Evolutionary conservation across 2,113 vertebrate genomes (phyloP), one percentile per base, ranked within the genome.

Genomic region (Sinocyclocheilus anshuiensis): DNA sequence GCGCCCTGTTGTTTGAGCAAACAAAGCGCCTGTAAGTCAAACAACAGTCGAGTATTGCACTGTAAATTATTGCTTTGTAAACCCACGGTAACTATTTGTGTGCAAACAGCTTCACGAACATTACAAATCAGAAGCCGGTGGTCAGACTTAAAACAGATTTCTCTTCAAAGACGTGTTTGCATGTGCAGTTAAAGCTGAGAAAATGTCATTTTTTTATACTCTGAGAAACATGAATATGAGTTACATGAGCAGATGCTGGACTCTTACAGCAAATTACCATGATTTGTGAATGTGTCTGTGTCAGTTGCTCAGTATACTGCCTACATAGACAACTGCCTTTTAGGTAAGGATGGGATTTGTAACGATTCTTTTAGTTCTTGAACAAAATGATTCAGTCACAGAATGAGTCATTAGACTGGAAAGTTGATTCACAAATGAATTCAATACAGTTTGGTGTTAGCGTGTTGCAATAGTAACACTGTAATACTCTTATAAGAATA

Each of bases 71-170:
- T 53, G 55, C 67, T 33, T 74, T 45, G 65, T 42, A 36, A 85
- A 65, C 20, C 48, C 22, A 50, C 59, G 84, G 48, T 86, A 79
- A 79, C 63, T 69, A 45, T 78, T 67, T 77, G 84, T 85, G 75
- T 65, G 74, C 75, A 85, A 63, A 80, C 77, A 63, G n/a, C 77
- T 80, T 61, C 39, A 50, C 74, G 48, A 69, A 79, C 20, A 55
- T 24, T 72, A 59, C 48, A 80, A 71, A 71, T 85, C 59, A 45
- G 59, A 78, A 85, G 79, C 59, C 39, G 39, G 39, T 24, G 42
- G 39, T 29, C 59, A 55, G 24, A 42, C 63, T 39, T 57, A 4
- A 65, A 48, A 81, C 57, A 45, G 57, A 81, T 29, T 85, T 85
- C 7, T 77, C 75, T 61, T 67, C 42, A 48, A 61, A 77, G 26